Evolutionary conservation across 2,797 vertebrate genomes (phyloP).

Genomic region (Epinephelus awoara): DNA sequence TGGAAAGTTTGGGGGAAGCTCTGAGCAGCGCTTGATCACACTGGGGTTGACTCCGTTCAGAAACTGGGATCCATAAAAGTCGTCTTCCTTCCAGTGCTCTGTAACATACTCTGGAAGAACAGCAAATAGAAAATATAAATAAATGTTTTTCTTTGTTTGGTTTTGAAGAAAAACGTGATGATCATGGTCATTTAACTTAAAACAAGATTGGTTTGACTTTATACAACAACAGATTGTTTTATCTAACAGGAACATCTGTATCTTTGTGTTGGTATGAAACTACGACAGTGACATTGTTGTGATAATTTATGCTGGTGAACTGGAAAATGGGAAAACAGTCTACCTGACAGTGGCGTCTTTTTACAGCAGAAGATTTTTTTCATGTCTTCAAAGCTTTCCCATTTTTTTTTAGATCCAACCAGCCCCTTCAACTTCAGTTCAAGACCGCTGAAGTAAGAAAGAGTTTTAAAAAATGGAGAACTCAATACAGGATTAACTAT

Average conservation of each 20-base stretch:
- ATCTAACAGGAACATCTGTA: background rate
- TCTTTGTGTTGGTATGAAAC: background rate
- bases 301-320: background rate
- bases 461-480: background rate
- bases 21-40: slow-evolving; percentile 66
- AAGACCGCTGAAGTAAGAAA: slow-evolving; percentile 47
- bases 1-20: slow-evolving; percentile 74
- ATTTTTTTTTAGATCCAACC: slow-evolving; percentile 61
- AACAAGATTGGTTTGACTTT: background rate
- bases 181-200: background rate
- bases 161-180: background rate
- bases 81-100: slow-evolving; percentile 79
- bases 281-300: background rate
- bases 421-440: slow-evolving; percentile 78
- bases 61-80: slow-evolving; percentile 79
- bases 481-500: background rate
- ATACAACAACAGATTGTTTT: background rate
- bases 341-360: slow-evolving; percentile 77
- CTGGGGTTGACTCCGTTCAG: slow-evolving; percentile 76
- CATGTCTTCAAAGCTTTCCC: slow-evolving; percentile 78
- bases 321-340: background rate
- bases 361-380: slow-evolving; percentile 68
- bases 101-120: slow-evolving; percentile 67
- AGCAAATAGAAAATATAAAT: background rate
- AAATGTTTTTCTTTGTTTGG: background rate